Conservation (phyloP, 1,140 invertebrate species). For the Drosophila biarmipes region DNA sequence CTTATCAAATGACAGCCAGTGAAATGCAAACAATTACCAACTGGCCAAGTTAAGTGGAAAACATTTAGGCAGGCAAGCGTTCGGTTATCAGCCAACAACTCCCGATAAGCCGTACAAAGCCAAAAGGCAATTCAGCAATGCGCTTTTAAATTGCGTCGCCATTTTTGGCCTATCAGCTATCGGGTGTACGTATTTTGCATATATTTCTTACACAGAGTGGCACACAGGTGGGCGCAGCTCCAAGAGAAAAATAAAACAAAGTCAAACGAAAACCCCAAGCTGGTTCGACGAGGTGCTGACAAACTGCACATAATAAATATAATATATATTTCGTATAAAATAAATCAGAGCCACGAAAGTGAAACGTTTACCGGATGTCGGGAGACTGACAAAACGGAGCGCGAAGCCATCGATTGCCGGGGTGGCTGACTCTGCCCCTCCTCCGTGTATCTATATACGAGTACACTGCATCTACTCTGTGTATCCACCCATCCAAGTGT, state of each 20-base stretch:
- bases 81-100: conserved; percentile 42
- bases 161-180: conserved; percentile 60
- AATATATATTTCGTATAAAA: conserved; percentile 70
- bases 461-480: conserved; percentile 1
- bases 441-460: background rate
- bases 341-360: conserved; percentile 77
- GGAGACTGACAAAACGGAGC: conserved; percentile 65
- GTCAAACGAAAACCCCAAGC: conserved; percentile 12
- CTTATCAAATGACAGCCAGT: conserved; percentile 54
- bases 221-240: conserved; percentile 71
- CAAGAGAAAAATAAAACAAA: background rate
- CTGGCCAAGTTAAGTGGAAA: conserved; percentile 45
- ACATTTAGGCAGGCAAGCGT: conserved; percentile 48
- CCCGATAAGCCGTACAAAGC: conserved; percentile 69
- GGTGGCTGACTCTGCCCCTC: conserved; percentile 45
- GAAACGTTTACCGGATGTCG: conserved; percentile 79
- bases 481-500: conserved; percentile 19
- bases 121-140: conserved; percentile 61
- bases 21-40: conserved; percentile 57
- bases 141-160: conserved; percentile 74
- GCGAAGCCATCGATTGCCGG: conserved; percentile 67
- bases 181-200: conserved; percentile 42
- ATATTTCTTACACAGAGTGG: conserved; percentile 27
- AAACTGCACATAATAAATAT: conserved; percentile 81
- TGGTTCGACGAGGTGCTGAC: conserved; percentile 58